These are phyloP conservation scores for Falco novaeseelandiae DNA, from an alignment of 2,797 vertebrate genomes.

Conservation along the genomic window DNA sequence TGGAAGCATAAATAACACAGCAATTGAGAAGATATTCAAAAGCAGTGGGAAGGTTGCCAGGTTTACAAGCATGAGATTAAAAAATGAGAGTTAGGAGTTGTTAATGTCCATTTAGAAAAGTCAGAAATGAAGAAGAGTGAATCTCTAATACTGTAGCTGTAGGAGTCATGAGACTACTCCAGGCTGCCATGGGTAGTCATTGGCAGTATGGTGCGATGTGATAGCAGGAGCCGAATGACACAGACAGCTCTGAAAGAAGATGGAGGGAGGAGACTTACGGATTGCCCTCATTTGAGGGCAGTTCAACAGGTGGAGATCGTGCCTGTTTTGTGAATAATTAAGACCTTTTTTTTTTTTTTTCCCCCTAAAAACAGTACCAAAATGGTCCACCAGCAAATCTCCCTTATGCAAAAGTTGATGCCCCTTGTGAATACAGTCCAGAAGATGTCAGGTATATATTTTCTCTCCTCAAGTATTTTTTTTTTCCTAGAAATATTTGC, in stretches of 20 bases:
- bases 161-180: fast-evolving
- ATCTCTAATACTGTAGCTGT: not conserved
- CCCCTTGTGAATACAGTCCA: not conserved
- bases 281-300: not conserved
- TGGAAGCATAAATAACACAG: not conserved
- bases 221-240: fast-evolving
- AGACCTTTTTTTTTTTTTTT: not conserved
- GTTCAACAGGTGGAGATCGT: not conserved
- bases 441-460: not conserved
- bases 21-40: not conserved
- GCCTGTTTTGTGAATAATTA: not conserved
- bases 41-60: not conserved
- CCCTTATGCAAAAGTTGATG: not conserved
- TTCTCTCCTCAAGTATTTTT: not conserved
- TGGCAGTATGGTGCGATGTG: fast-evolving
- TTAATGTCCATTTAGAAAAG: not conserved
- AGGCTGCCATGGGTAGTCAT: not conserved
- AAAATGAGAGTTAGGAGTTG: not conserved
- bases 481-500: not conserved
- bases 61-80: not conserved
- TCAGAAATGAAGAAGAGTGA: not conserved
- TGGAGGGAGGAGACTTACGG: not conserved
- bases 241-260: not conserved
- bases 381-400: not conserved
- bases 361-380: not conserved